phyloP scores from a whole-genome alignment of 2,888 invertebrate genomes.

The Leucozona laternaria region DNA sequence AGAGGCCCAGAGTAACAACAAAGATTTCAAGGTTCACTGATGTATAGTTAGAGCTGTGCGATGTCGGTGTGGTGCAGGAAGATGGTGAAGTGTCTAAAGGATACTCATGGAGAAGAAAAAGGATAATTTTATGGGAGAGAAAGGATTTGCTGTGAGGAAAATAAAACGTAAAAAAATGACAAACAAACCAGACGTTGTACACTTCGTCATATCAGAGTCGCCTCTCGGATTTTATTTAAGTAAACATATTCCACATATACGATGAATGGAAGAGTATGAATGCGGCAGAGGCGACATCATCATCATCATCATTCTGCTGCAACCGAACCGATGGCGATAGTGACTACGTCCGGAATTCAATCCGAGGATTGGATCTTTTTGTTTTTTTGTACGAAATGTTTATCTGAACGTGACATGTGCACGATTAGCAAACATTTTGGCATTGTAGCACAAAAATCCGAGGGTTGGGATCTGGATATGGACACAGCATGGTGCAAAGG shows the following conservation, averaged over 20 bases:
- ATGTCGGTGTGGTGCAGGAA: neutral
- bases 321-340: conserved; percentile 14
- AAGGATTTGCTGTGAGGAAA: conserved; percentile 34
- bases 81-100: conserved; percentile 23
- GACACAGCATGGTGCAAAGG: conserved; percentile 38
- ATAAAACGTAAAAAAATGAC: conserved; percentile 1
- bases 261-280: neutral
- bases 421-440: conserved; percentile 66
- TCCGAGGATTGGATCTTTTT: conserved; percentile 35
- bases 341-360: conserved; percentile 36
- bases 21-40: conserved; percentile 43
- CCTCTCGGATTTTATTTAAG: conserved; percentile 22
- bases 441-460: conserved; percentile 1
- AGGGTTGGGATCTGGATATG: conserved; percentile 7
- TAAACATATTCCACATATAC: conserved; percentile 48
- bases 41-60: neutral
- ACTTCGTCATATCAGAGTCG: conserved; percentile 4
- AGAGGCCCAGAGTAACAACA: conserved; percentile 6
- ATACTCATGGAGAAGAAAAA: conserved; percentile 2
- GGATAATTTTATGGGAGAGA: neutral
- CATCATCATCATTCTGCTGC: conserved; percentile 28
- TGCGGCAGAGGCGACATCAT: conserved; percentile 34
- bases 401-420: conserved; percentile 63
- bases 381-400: conserved; percentile 37
- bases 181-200: conserved; percentile 46